Evolutionary conservation across 1,140 invertebrate genomes (phyloP).

Genomic region (Gerris buenoi): DNA sequence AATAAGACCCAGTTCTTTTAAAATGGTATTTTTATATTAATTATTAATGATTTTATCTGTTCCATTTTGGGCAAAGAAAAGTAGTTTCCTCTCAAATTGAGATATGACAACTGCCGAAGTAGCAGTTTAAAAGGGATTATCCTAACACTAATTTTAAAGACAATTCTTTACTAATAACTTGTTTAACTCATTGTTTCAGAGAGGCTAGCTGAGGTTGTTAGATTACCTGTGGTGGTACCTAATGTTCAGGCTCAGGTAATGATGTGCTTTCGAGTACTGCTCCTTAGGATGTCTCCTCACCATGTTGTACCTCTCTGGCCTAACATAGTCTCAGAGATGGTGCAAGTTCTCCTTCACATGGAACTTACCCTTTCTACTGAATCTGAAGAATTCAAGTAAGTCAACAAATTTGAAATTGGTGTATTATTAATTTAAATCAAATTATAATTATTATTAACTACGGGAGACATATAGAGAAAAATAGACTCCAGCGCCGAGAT

Average conservation of each 20-base stretch:
- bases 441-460: too few relatives aligned
- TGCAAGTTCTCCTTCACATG: conserved; percentile 79
- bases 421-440: too few relatives aligned
- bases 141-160: not conserved
- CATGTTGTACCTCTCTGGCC: conserved; percentile 86
- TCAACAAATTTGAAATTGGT: too few relatives aligned
- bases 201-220: conserved; percentile 68
- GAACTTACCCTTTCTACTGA: conserved; percentile 72
- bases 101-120: too few relatives aligned
- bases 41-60: too few relatives aligned
- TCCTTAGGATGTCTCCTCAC: conserved; percentile 71
- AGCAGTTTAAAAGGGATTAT: not conserved
- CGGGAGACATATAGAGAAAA: too few relatives aligned
- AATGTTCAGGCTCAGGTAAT: conserved; percentile 78
- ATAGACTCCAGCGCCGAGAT: too few relatives aligned
- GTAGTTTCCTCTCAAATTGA: too few relatives aligned
- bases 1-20: too few relatives aligned
- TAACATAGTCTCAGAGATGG: conserved; percentile 83
- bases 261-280: conserved; percentile 75
- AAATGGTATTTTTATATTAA: too few relatives aligned
- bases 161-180: not conserved
- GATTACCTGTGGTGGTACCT: conserved; percentile 62
- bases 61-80: too few relatives aligned
- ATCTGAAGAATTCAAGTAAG: conserved; percentile 61
- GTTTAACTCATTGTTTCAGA: conserved; percentile 40